Evolutionary conservation across 2,113 vertebrate species (phyloP), one percentile per base, ranked within the genome.

Genomic region (Poeciliopsis occidentalis): DNA sequence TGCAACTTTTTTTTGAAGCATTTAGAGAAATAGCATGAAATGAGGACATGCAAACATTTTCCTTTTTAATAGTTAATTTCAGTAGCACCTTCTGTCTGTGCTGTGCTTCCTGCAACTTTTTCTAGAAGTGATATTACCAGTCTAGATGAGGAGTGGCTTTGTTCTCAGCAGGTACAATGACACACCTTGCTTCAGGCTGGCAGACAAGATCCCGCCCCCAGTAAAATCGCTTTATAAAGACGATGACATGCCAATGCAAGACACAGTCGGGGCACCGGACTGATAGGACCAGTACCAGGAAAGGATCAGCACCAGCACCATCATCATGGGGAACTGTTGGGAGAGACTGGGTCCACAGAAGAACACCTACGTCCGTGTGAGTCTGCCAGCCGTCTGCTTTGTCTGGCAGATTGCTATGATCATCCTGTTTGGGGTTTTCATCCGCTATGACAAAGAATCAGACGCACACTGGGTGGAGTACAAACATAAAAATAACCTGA

Each of bases 351-450:
- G 83, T 17, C 30, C 54, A 0, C 69, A 77, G 2, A 96, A 95
- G 90, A 97, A 97, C 93, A 96, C 96, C 0, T 76, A 90, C 34
- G 83, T 99, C 22, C 96, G 97, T 64, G 77, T 96, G 85, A 95
- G 95, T 39, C 94, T 99, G 60, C 98, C 98, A 0, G 82, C 91
- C 0, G 62, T 95, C 3, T 97, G 97, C 91, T 94, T 98, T 1
- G 68, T 96, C 51, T 97, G 96, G 95, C 94, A 99, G 87, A 85
- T 90, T 29, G 94, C 90, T 5, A 95, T 98, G 96, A 91, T 99
- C 3, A 31, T 97, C 54, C 95, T 99, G 15, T 99, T 99, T 0
- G 97, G 97, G 3, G 71, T 98, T 75, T 99, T 98, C 0, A 94
- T 97, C 79, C 96, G 96, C 69, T 99, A 98, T 0, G 24, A 95